Percentiles rank a stretch among this genome's conserved stretches.
These are phyloP conservation scores for Poeciliopsis turneri DNA, from an alignment of 2,797 vertebrate genomes.

Conservation along the genomic window DNA sequence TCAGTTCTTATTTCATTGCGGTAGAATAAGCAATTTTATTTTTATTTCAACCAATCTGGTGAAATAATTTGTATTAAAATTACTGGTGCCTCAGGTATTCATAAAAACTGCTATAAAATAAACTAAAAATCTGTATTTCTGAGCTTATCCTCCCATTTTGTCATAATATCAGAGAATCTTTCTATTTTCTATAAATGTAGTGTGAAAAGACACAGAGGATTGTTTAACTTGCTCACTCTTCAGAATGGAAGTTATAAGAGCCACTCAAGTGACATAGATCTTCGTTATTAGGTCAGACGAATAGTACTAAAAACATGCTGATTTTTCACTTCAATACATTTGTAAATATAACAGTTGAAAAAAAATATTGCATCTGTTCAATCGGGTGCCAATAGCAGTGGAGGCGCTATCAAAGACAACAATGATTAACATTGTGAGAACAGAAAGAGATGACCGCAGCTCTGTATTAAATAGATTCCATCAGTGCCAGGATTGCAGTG, in stretches of 20 bases:
- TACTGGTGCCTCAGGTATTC: background rate
- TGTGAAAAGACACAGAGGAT: background rate
- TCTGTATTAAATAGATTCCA: slow-evolving; percentile 48
- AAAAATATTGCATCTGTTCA: background rate
- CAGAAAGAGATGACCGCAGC: background rate
- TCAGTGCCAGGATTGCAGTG: slow-evolving; percentile 18
- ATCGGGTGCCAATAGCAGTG: background rate
- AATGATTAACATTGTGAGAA: background rate
- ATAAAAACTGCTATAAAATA: background rate
- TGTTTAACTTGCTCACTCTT: background rate
- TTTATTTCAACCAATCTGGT: background rate
- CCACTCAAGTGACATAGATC: background rate
- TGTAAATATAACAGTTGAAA: background rate
- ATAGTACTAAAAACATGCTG: background rate
- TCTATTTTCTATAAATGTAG: background rate
- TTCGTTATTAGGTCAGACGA: background rate
- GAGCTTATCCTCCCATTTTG: background rate
- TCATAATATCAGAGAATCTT: background rate
- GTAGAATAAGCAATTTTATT: background rate
- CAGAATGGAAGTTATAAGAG: background rate
- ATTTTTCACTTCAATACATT: background rate
- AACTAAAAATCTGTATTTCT: background rate
- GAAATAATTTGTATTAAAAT: background rate
- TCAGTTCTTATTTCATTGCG: no score
- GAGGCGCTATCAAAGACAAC: background rate